Evolutionary conservation across 1,140 invertebrate species (phyloP).

Genomic region (Tetraneura akinire): DNA sequence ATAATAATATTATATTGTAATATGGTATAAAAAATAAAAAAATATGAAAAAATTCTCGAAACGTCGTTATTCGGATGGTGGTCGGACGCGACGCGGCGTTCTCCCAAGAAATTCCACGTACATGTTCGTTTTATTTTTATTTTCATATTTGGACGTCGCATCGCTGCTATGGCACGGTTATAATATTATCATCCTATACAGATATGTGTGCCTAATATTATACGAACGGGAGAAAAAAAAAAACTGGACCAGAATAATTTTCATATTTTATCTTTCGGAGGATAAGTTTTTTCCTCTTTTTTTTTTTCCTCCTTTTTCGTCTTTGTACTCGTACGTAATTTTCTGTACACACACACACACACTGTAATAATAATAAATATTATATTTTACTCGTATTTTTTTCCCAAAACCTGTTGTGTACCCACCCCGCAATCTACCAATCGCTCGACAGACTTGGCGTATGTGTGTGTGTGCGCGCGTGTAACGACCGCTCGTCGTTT

Average conservation of each 20-base stretch:
- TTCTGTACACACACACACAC: too few relatives aligned
- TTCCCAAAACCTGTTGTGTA: constrained; percentile 40
- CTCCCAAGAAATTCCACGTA: neutral
- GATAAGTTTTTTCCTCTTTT: neutral
- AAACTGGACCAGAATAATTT: constrained; percentile 38
- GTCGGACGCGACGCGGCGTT: too few relatives aligned
- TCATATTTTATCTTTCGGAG: constrained; percentile 29
- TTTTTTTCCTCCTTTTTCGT: neutral
- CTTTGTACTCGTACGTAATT: neutral
- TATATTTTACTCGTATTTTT: neutral
- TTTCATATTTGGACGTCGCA: too few relatives aligned
- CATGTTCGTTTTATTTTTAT: neutral
- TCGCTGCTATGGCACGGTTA: neutral
- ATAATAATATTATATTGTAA: too few relatives aligned
- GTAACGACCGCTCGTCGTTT: constrained; percentile 1
- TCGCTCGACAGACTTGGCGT: neutral
- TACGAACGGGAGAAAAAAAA: neutral
- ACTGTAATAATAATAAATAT: too few relatives aligned
- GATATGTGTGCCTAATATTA: too few relatives aligned
- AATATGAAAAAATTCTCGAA: too few relatives aligned
- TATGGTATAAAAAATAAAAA: too few relatives aligned
- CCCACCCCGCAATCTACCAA: neutral
- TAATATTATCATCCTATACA: too few relatives aligned
- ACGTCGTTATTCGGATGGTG: too few relatives aligned
- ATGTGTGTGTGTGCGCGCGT: neutral